These are phyloP conservation scores for Phenganax marumi DNA, from an alignment of 92 coral and sea anemone species.

Conservation along the genomic window DNA sequence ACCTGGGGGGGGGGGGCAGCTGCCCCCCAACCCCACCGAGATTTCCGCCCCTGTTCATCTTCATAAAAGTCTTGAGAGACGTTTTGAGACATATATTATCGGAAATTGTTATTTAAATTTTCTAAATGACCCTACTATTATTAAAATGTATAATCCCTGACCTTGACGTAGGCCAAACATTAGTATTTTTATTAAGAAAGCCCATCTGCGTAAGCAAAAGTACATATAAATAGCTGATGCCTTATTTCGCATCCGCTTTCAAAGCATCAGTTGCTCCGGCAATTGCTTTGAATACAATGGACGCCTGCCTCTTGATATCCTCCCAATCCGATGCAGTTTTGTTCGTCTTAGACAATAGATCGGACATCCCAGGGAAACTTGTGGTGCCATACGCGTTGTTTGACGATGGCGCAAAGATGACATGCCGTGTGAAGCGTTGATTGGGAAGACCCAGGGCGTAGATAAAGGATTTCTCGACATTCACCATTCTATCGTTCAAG, in stretches of 20 bases:
- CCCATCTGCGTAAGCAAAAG: too few species aligned
- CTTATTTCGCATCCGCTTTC: background rate
- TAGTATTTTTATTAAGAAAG: too few species aligned
- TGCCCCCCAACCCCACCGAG: too few species aligned
- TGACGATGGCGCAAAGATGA: constrained; percentile 79
- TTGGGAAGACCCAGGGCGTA: constrained; percentile 76
- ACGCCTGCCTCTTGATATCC: constrained; percentile 72
- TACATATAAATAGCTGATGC: too few species aligned
- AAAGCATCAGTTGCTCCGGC: constrained; percentile 62
- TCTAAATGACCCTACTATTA: too few species aligned
- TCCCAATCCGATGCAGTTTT: constrained; percentile 60
- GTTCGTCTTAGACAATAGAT: constrained; percentile 66
- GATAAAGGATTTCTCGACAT: constrained; percentile 88
- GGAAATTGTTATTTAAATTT: too few species aligned
- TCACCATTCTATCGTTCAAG: constrained; percentile 78
- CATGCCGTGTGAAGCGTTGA: constrained; percentile 65
- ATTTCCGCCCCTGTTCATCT: too few species aligned
- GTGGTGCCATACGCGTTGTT: constrained; percentile 74
- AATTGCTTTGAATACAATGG: constrained; percentile 64
- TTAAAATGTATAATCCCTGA: too few species aligned
- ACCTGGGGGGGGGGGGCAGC: too few species aligned
- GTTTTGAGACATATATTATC: too few species aligned
- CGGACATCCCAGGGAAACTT: constrained; percentile 85
- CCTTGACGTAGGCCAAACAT: too few species aligned
- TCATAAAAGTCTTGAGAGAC: too few species aligned